phyloP scores from a whole-genome alignment of 2,888 invertebrate species.

The Rhingia rostrata region DNA sequence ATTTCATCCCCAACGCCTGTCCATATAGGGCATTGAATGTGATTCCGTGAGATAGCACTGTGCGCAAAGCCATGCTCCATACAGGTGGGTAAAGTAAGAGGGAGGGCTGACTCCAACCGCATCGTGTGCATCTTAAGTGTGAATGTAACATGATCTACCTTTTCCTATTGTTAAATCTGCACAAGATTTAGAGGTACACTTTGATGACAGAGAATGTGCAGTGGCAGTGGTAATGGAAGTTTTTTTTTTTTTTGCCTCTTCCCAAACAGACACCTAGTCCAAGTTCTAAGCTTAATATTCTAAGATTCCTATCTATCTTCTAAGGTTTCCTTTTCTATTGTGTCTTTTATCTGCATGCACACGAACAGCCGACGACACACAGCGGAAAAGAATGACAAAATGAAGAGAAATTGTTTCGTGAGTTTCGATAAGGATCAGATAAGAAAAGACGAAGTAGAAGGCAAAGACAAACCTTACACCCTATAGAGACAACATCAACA shows the following conservation, averaged over 20 bases:
- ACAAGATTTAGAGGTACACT: slow-evolving; percentile 67
- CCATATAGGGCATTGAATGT: slow-evolving; percentile 59
- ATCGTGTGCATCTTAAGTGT: slow-evolving; percentile 63
- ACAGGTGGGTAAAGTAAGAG: slow-evolving; percentile 53
- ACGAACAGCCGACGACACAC: background rate
- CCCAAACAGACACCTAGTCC: slow-evolving; percentile 25
- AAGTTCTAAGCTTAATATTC: slow-evolving; percentile 56
- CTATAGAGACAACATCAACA: slow-evolving; percentile 62
- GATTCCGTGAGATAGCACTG: slow-evolving; percentile 57
- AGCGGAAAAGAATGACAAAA: slow-evolving; percentile 44
- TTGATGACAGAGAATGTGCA: slow-evolving; percentile 54
- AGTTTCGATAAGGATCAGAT: slow-evolving; percentile 70
- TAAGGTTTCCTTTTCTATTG: slow-evolving; percentile 66
- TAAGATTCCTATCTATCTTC: slow-evolving; percentile 52
- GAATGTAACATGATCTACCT: slow-evolving; percentile 71
- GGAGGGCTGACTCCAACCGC: slow-evolving; percentile 15
- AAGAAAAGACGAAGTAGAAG: slow-evolving; percentile 50
- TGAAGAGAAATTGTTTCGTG: slow-evolving; percentile 72
- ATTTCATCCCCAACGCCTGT: slow-evolving; percentile 46
- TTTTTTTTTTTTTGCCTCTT: background rate
- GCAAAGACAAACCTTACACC: slow-evolving; percentile 58
- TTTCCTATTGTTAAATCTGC: slow-evolving; percentile 59
- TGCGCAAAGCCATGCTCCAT: slow-evolving; percentile 16
- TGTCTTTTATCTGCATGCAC: slow-evolving; percentile 40
- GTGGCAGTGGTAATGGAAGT: slow-evolving; percentile 20